Evolutionary conservation across 2,888 invertebrate genomes (phyloP).

Genomic region (Athetis lepigone): DNA sequence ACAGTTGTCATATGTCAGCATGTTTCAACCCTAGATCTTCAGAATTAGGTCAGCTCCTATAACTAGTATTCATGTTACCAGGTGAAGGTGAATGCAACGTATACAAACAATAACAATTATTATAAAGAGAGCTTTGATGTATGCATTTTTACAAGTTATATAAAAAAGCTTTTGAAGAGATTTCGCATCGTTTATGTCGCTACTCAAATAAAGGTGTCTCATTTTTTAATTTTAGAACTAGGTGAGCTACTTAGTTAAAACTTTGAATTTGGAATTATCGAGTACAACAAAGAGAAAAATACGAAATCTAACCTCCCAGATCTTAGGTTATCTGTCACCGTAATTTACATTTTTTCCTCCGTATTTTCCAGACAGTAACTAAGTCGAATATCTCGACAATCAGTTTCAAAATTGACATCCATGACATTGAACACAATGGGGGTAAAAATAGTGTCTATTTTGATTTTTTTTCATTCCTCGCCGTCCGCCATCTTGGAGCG

Average conservation of each 20-base stretch:
- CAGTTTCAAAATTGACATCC: slow-evolving; percentile 48
- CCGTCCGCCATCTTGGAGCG: slow-evolving; percentile 51
- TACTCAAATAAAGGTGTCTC: neutral
- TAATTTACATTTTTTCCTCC: slow-evolving; percentile 44
- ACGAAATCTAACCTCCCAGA: slow-evolving; percentile 1
- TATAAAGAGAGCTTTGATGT: slow-evolving; percentile 43
- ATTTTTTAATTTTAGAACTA: neutral
- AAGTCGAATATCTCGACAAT: slow-evolving; percentile 36
- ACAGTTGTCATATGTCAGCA: neutral
- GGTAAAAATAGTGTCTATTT: slow-evolving; percentile 44
- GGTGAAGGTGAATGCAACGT: slow-evolving; percentile 61
- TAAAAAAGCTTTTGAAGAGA: neutral
- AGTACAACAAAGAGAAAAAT: slow-evolving; percentile 21
- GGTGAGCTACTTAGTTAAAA: neutral
- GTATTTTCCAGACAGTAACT: slow-evolving; percentile 6
- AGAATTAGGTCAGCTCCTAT: slow-evolving; percentile 59
- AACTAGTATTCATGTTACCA: slow-evolving; percentile 57
- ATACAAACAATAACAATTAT: slow-evolving; percentile 55
- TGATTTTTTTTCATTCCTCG: slow-evolving; percentile 43
- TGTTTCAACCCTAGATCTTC: slow-evolving; percentile 48
- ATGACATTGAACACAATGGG: slow-evolving; percentile 54
- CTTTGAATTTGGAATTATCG: neutral
- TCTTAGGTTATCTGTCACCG: slow-evolving; percentile 4
- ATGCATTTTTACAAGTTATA: slow-evolving; percentile 19
- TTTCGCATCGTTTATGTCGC: neutral